A percentile compares a stretch with the other conserved stretches of the same genome.
Evolutionary conservation across 2,113 vertebrate species (phyloP).

Genomic region (Geococcyx californianus): DNA sequence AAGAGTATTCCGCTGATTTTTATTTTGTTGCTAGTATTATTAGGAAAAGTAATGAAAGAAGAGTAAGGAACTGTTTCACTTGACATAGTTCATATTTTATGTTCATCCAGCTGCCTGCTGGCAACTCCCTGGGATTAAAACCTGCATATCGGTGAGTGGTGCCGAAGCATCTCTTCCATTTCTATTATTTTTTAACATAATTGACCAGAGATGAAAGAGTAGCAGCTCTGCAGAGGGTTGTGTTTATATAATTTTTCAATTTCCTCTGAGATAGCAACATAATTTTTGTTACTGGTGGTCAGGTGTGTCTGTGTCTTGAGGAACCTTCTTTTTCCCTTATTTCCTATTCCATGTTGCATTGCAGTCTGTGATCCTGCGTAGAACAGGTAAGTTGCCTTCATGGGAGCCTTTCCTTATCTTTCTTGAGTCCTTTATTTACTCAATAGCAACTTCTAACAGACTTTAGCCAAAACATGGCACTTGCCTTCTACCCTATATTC

Average conservation of each 20-base stretch:
- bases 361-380: background rate
- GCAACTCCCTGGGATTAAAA: background rate
- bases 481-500: background rate
- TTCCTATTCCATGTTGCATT: background rate
- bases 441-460: background rate
- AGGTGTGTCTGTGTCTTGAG: background rate
- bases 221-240: background rate
- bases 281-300: background rate
- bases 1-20: background rate
- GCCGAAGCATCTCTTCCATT: background rate
- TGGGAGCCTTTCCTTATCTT: background rate
- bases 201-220: background rate
- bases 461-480: background rate
- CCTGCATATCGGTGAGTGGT: background rate
- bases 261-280: background rate
- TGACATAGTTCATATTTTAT: background rate
- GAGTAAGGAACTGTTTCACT: background rate
- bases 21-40: background rate
- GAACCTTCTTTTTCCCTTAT: background rate
- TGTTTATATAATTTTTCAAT: background rate
- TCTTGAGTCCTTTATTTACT: background rate
- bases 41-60: background rate
- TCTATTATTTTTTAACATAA: background rate
- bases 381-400: background rate
- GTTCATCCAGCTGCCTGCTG: background rate